Percentiles rank a stretch among this genome's conserved stretches.
Conservation (phyloP, 1,140 invertebrate species). For the Chrysopa pallens region DNA sequence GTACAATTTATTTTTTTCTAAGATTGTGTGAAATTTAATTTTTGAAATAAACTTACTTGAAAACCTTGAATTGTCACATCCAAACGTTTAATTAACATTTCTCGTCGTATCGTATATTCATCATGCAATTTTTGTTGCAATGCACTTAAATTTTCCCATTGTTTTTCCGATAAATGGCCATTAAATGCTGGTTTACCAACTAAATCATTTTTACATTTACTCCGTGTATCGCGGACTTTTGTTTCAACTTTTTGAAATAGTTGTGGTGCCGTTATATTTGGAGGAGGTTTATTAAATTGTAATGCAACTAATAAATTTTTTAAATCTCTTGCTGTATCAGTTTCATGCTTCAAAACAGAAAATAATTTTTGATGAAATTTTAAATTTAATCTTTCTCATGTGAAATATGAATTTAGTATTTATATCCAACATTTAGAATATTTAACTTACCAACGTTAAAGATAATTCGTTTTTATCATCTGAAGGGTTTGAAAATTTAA, state of each 20-base stretch:
- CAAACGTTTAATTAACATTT: constrained; percentile 76
- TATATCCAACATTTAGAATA: constrained; percentile 2
- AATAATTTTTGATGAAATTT: constrained; percentile 4
- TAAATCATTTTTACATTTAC: constrained; percentile 30
- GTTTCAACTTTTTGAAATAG: constrained; percentile 61
- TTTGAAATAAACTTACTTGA: constrained; percentile 29
- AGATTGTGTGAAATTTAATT: neutral
- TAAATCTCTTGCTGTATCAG: constrained; percentile 54
- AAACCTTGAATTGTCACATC: constrained; percentile 93
- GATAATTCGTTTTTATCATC: constrained; percentile 28
- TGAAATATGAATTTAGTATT: too few relatives aligned
- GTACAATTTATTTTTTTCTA: neutral
- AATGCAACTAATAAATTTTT: constrained; percentile 58
- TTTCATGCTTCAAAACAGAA: constrained; percentile 47
- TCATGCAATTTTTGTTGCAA: constrained; percentile 51
- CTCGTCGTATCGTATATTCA: constrained; percentile 67
- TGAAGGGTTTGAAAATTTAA: constrained; percentile 32
- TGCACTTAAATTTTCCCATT: constrained; percentile 59
- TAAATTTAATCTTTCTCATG: neutral
- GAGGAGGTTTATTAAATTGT: constrained; percentile 69
- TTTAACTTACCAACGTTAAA: constrained; percentile 20
- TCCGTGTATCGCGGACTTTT: constrained; percentile 51
- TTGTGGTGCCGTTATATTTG: constrained; percentile 52
- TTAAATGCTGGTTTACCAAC: constrained; percentile 65
- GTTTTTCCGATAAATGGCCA: constrained; percentile 48